A percentile compares a stretch with the other conserved stretches of the same genome.
These are phyloP conservation scores for Stigmatopora argus DNA, from an alignment of 2,113 vertebrate genomes.

Conservation along the genomic window DNA sequence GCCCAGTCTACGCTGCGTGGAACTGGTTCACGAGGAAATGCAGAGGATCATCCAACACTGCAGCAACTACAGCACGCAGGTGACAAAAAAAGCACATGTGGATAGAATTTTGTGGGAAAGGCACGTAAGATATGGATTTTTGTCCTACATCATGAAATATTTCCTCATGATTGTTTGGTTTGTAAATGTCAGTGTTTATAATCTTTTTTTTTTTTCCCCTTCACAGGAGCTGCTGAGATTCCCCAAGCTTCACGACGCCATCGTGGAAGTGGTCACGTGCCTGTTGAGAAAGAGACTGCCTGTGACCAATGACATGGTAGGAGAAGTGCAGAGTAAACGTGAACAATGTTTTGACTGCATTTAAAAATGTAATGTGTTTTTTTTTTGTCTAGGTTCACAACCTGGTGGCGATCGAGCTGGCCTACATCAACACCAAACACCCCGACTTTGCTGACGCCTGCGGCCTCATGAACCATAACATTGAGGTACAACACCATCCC, in stretches of 20 bases:
- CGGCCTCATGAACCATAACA: conserved; percentile 95
- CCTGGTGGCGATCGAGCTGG: conserved; percentile 93
- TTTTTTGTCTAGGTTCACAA: conserved; percentile 84
- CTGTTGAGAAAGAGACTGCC: conserved; percentile 89
- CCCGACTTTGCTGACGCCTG: conserved; percentile 98
- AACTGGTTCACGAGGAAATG: conserved; percentile 98
- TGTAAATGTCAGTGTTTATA: not conserved
- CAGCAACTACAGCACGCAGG: conserved; percentile 98
- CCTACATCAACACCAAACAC: conserved; percentile 98
- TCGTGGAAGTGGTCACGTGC: conserved; percentile 97
- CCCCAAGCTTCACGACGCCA: conserved; percentile 95
- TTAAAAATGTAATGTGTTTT: not conserved
- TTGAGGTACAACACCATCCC: conserved; percentile 76
- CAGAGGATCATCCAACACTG: conserved; percentile 98
- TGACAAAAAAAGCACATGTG: conserved; percentile 28
- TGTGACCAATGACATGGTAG: conserved; percentile 96
- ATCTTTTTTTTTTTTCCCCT: not conserved
- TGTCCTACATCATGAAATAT: not conserved
- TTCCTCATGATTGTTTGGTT: not conserved
- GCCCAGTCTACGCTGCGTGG: conserved; percentile 93
- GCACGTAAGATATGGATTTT: not conserved
- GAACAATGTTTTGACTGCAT: not conserved
- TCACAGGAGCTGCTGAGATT: conserved; percentile 89
- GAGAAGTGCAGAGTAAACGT: not conserved
- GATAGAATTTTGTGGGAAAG: not conserved